phyloP scores from a whole-genome alignment of 2,113 vertebrate genomes.

The Sinocyclocheilus anshuiensis region DNA sequence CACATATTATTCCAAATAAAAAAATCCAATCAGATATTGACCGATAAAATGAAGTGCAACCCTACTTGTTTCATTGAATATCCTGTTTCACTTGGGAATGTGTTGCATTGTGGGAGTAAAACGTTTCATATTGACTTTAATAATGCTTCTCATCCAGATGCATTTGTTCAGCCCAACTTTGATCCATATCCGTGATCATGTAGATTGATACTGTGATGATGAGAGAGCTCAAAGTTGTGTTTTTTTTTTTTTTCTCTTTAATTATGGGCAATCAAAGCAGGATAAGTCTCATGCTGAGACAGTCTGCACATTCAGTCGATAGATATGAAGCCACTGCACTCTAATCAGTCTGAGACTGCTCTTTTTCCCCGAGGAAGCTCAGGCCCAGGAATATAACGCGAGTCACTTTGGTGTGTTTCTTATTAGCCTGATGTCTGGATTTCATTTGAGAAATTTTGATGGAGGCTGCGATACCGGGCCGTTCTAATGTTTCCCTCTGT shows the following conservation, averaged over 20 bases:
- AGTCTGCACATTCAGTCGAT: constrained; percentile 7
- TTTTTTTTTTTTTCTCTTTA: background rate
- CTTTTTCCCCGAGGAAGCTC: constrained; percentile 15
- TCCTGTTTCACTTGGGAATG: background rate
- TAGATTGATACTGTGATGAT: constrained; percentile 3
- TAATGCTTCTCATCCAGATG: background rate
- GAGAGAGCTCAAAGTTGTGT: background rate
- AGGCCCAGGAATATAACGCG: background rate
- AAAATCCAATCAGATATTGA: background rate
- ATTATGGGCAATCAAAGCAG: constrained; percentile 36
- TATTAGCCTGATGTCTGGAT: constrained; percentile 24
- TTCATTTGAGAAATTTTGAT: background rate
- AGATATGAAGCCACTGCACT: constrained; percentile 6
- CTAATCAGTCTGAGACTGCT: constrained; percentile 28
- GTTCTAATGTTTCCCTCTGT: background rate
- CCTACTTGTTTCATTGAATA: background rate
- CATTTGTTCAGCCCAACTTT: constrained; percentile 6
- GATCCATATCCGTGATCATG: constrained; percentile 1
- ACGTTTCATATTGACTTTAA: background rate
- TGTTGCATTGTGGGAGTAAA: background rate
- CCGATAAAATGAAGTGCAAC: background rate
- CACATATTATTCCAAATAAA: background rate
- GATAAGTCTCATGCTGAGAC: constrained; percentile 22
- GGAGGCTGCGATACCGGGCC: background rate
- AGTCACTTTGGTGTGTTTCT: background rate